Percentiles rank a stretch among this genome's conserved stretches.
Evolutionary conservation across 2,113 vertebrate genomes (phyloP).

Genomic region (Leptobrachium leishanense): DNA sequence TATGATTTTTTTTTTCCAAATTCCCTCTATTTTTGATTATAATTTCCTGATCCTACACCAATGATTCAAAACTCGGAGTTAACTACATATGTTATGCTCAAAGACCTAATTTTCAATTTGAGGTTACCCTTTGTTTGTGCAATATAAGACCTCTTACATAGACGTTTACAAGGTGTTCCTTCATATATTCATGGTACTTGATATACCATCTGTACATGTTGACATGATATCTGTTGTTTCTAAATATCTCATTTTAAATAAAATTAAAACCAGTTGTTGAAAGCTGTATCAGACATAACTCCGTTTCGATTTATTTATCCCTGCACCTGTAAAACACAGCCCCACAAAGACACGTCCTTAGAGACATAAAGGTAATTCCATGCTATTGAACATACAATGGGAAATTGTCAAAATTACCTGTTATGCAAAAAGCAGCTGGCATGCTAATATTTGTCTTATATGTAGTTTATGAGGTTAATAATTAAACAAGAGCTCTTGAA

Average conservation of each 20-base stretch:
- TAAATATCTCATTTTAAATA: constrained; percentile 33
- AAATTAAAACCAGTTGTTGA: constrained; percentile 40
- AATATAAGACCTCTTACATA: neutral
- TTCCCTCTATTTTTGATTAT: no score
- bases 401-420: constrained; percentile 29
- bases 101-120: no score
- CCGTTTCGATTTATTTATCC: constrained; percentile 33
- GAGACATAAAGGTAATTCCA: constrained; percentile 27
- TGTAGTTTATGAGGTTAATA: constrained; percentile 32
- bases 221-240: constrained; percentile 25
- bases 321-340: constrained; percentile 37
- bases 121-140: neutral
- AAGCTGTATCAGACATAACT: constrained; percentile 43
- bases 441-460: constrained; percentile 9
- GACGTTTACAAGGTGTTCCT: constrained; percentile 13
- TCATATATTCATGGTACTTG: constrained; percentile 8
- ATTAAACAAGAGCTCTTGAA: constrained; percentile 13
- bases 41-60: no score
- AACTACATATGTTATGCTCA: no score
- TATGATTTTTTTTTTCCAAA: no score
- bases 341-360: constrained; percentile 21
- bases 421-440: constrained; percentile 42
- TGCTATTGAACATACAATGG: constrained; percentile 20
- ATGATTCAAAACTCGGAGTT: no score
- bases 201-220: constrained; percentile 26